Evolutionary conservation across 2,113 vertebrate genomes (phyloP).

Genomic region (Colossoma macropomum): DNA sequence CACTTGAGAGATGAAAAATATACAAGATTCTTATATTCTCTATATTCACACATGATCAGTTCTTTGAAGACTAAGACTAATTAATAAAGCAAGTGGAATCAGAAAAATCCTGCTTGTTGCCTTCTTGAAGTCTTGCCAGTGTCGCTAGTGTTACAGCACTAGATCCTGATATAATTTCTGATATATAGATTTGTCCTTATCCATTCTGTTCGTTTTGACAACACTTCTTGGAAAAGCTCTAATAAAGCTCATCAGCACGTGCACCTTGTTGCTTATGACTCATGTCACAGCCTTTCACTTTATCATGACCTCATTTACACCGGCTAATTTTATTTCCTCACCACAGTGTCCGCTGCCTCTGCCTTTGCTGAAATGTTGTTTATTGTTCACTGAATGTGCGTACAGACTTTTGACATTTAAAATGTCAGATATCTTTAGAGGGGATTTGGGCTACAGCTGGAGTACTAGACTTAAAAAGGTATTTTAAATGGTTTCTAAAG

Average conservation of each 20-base stretch:
- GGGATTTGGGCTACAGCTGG: background rate
- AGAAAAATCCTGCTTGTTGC: no score
- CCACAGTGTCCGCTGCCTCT: background rate
- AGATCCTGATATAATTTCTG: background rate
- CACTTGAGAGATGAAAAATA: no score
- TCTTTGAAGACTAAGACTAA: no score
- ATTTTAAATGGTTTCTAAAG: constrained; percentile 27
- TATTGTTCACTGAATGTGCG: background rate
- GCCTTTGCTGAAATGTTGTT: background rate
- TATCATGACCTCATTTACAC: background rate
- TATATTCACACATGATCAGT: no score
- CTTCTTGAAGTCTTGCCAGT: no score
- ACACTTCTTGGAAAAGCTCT: background rate
- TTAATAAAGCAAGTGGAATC: no score
- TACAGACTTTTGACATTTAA: background rate
- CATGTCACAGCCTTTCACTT: background rate
- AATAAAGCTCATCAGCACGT: background rate
- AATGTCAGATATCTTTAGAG: background rate
- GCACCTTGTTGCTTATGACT: background rate
- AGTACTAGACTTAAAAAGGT: background rate
- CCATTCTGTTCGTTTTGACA: background rate
- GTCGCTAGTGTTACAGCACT: no score
- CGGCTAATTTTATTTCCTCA: background rate
- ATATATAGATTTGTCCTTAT: background rate
- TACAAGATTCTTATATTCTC: no score